Base-by-base conservation (phyloP, 2,888 invertebrate genomes). In the Tricholauxania praeusta region DNA sequence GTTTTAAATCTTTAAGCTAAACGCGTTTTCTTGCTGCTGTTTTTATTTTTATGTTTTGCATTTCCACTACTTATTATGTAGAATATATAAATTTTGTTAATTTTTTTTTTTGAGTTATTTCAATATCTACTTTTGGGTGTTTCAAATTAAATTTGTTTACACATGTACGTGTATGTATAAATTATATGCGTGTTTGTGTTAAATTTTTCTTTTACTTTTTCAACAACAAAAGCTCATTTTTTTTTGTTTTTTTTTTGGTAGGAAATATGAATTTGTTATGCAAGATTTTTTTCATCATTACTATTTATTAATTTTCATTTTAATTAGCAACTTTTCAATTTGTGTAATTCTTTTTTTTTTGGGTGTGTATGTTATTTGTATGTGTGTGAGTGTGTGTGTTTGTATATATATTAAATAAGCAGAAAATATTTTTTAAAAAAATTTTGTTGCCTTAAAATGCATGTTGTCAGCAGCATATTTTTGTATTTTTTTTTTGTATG, bases 221-320 rank as follows among this genome's bases (percentile, higher is more conserved):
- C 78, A 63, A 71, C 52, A 74, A 71, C 64, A 79, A 79, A 76
- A 70, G 70, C 63, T 70, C 53, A 51, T 70, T 60, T n/a, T 17
- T 67, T 75, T 72, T 74, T 73, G 73, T 62, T 70, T 32, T 15
- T 17, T 67, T 75, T 72, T 75, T 73, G 74, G 76, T 78, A 83
- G 80, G 82, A 85, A 82, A 79, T 81, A 85, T 86, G 86, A 86
- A 86, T 86, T 86, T 86, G 86, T 86, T 86, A 86, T 86, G 86
- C 86, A 86, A 86, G 83, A 80, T 84, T 85, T 86, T 85, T 81
- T 80, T 79, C 79, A 77, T 75, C 79, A 83, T 85, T 85, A 84
- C 80, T 81, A 78, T 80, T 78, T 75, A 79, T 77, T 69, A 70
- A 52, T 39, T 39, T 63, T 52, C 48, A 64, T 14, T 69, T 71